phyloP scores from a whole-genome alignment of 2,888 invertebrate genomes.

The Dolomedes plantarius region DNA sequence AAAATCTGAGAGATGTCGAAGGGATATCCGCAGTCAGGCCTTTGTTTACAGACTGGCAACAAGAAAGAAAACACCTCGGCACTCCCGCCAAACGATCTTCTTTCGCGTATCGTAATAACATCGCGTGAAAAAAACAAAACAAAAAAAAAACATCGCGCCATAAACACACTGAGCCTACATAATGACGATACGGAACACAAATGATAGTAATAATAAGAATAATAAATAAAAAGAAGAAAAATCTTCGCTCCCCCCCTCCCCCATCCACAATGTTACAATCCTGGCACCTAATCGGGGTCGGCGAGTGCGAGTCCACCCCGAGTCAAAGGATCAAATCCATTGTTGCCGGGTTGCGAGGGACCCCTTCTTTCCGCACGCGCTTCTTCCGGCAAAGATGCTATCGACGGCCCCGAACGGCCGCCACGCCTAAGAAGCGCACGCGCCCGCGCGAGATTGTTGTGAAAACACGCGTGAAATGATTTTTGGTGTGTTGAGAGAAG shows the following conservation, averaged over 20 bases:
- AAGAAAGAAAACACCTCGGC: neutral
- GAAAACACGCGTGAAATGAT: too few species aligned
- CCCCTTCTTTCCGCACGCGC: constrained; percentile 38
- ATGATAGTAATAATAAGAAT: neutral
- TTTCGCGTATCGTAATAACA: neutral
- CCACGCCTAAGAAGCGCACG: neutral
- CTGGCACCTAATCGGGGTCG: neutral
- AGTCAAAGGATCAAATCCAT: constrained; percentile 49
- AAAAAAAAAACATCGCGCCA: neutral
- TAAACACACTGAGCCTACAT: neutral
- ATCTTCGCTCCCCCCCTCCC: neutral
- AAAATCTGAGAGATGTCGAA: too few species aligned
- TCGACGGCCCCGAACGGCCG: neutral
- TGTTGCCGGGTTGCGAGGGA: constrained; percentile 26
- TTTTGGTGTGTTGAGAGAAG: too few species aligned
- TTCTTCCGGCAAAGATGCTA: constrained; percentile 41
- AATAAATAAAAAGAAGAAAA: neutral
- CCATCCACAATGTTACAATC: neutral
- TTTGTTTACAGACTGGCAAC: neutral
- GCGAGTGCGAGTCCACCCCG: neutral
- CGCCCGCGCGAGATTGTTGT: too few species aligned
- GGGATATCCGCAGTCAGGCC: too few species aligned
- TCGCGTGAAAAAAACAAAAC: neutral
- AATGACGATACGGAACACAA: neutral
- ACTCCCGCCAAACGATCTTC: neutral